Conservation (phyloP, 1,140 invertebrate genomes). For the Spodoptera frugiperda region DNA sequence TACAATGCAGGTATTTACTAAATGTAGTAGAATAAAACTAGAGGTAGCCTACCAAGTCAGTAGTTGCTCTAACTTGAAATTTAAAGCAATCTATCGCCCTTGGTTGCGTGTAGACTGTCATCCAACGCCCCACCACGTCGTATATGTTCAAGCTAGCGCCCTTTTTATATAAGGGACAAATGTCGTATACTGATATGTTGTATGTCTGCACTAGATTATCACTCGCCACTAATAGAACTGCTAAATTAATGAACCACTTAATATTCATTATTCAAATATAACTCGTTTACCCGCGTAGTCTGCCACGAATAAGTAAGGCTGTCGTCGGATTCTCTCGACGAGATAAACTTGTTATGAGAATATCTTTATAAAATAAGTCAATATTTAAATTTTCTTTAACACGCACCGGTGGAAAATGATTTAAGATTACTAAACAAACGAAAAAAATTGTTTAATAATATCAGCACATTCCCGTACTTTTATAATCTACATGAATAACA, state of each 20-base stretch:
- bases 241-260: conserved; percentile 19
- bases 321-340: background rate
- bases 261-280: conserved; percentile 37
- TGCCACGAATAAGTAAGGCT: background rate
- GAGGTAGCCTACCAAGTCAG: conserved; percentile 49
- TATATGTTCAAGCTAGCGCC: conserved; percentile 46
- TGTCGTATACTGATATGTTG: conserved; percentile 16
- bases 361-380: background rate
- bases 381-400: conserved; percentile 17
- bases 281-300: conserved; percentile 12
- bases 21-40: no score
- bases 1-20: no score
- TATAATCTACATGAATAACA: background rate
- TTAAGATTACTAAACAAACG: conserved; percentile 18
- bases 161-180: conserved; percentile 50
- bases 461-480: background rate
- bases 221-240: conserved; percentile 1
- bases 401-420: background rate
- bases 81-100: conserved; percentile 51
- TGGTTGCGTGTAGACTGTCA: conserved; percentile 55
- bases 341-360: conserved; percentile 10
- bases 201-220: background rate
- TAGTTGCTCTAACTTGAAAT: conserved; percentile 52
- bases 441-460: conserved; percentile 29
- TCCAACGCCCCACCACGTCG: conserved; percentile 53